Evolutionary conservation across 2,113 vertebrate genomes (phyloP), one percentile per base, ranked within the genome.

Genomic region (Zonotrichia leucophrys): DNA sequence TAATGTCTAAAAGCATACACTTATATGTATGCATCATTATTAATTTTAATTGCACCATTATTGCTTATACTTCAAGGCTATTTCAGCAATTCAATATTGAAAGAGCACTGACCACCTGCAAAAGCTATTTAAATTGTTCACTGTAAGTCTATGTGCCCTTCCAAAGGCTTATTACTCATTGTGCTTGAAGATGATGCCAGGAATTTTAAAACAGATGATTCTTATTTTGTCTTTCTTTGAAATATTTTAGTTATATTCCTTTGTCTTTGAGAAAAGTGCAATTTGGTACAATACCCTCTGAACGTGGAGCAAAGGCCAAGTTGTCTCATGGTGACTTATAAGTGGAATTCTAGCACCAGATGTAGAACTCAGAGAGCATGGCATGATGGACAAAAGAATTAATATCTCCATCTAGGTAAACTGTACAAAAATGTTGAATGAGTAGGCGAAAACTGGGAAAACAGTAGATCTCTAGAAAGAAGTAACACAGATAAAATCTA

Each of bases 111-210:
- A 33, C 25, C 30, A 35, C 64, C 23, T 90, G 47, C 27, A 94
- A 93, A 91, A 58, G 31, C 63, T 80, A 23, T 82, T 91, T 62
- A 87, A 94, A 85, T 68, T 47, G 66, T 67, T 92, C 33, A 15
- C 8, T 60, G 4, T 73, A 35, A 64, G 68, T 59, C 41, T 56
- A 46, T 41, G 9, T 56, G 69, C 24, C 47, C 50, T 95, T 96
- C 82, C 78, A 39, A 33, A 73, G 11, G 64, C 31, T 74, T 87
- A 30, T 67, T 88, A 39, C 49, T 89, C 73, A 74, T 33, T 67
- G 11, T 24, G 25, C 67, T 94, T 92, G 55, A 90, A 82, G 68
- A 63, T 73, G 47, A 41, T 75, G 37, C 31, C 49, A 49, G 66
- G 69, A 81, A 44, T 76, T 89, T 83, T 78, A 83, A 85, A 94